Base-by-base conservation (phyloP, 2,797 vertebrate genomes). In the Acanthis flammea region DNA sequence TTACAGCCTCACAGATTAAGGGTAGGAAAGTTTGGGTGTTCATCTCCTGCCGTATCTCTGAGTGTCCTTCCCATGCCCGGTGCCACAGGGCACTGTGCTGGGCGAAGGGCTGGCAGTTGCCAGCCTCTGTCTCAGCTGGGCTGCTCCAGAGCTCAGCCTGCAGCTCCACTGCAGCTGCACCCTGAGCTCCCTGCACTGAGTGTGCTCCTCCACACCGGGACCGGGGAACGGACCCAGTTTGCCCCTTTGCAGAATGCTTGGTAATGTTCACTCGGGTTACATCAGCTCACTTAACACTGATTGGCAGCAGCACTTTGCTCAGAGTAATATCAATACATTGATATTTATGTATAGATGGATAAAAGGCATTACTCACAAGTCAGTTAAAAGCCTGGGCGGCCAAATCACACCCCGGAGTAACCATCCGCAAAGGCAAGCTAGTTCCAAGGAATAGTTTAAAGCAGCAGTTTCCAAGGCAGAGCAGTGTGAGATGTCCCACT, bases 191-290 rank as follows among this genome's bases (percentile, higher is more conserved):
- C 68, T 31, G 51, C 35, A 17, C 51, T 10, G 10, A 23, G 10
- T 17, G 35, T 11, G 14, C 24, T 73, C 19, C 27, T 28, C 14
- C 19, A 25, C 60, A 10, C 14, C 0, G 3, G 45, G 12, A 58
- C 14, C 37, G 10, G 51, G n/a, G 44, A 1, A 27, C 1, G 1
- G 44, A 50, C 7, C 22, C 2, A 13, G 39, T 42, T 31, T 44
- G 31, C 5, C 27, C 15, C 22, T 30, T 23, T 15, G 31, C 23
- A 75, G 27, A 27, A 23, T 7, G 18, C 9, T 19, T 12, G 33
- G 30, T 16, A 16, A 30, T 44, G 5, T 13, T 51, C 53, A 16
- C 37, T 50, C n/a, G 23, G 71, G n/a, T 28, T 37, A 10, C 12
- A 24, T 67, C 39, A 44, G 28, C n/a, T 50, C 44, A 10, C 6